phyloP scores from a whole-genome alignment of 2,113 vertebrate genomes.

The Oryzias curvinotus region DNA sequence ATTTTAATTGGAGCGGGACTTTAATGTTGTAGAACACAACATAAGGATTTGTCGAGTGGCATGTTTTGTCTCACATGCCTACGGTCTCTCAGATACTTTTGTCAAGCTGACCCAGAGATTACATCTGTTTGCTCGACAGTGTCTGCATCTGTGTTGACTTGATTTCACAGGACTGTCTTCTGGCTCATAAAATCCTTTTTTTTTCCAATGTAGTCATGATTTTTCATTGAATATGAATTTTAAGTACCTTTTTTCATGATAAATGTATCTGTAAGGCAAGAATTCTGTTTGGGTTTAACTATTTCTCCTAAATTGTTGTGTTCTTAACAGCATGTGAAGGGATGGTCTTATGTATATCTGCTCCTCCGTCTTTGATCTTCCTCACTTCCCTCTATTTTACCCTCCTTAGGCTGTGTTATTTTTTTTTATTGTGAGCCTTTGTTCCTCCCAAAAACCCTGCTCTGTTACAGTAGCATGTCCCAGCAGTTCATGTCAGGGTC shows the following conservation, averaged over 20 bases:
- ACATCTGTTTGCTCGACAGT: slow-evolving; percentile 4
- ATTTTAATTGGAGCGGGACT: too few species aligned
- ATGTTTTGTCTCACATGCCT: slow-evolving; percentile 46
- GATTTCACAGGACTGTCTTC: neutral
- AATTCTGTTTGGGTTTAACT: neutral
- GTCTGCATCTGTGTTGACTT: slow-evolving; percentile 7
- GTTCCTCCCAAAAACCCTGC: slow-evolving; percentile 46
- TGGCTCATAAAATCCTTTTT: neutral
- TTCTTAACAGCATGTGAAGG: slow-evolving; percentile 53
- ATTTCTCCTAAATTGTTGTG: slow-evolving; percentile 30
- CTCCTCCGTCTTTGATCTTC: slow-evolving; percentile 57
- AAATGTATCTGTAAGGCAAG: too few species aligned
- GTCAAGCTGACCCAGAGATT: slow-evolving; percentile 30
- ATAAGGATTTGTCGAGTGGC: slow-evolving; percentile 6
- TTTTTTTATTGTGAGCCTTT: slow-evolving; percentile 41
- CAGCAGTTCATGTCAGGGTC: slow-evolving; percentile 5
- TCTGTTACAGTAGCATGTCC: slow-evolving; percentile 20
- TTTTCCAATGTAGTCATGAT: neutral
- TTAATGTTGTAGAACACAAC: too few species aligned
- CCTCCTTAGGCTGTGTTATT: slow-evolving; percentile 45
- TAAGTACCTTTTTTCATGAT: too few species aligned
- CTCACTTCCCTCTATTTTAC: slow-evolving; percentile 2
- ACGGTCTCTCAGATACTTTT: slow-evolving; percentile 47
- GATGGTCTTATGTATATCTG: slow-evolving; percentile 37
- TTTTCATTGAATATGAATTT: too few species aligned